A percentile compares a stretch with the other conserved stretches of the same genome.
Conservation (phyloP, 2,113 vertebrate genomes). For the Archocentrus centrarchus region DNA sequence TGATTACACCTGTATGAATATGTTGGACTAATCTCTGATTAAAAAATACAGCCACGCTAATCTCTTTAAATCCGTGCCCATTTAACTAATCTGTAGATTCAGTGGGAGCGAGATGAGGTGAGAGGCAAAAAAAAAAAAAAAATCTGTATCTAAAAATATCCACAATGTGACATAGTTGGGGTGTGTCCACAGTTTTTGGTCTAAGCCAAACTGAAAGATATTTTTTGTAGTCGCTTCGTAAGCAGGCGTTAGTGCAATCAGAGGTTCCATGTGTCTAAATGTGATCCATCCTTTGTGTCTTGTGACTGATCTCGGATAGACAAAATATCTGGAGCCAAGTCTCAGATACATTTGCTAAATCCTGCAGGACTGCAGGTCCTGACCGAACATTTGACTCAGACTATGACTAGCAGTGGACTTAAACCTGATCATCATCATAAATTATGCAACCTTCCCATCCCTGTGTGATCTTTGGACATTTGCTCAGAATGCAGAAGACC, state of each 20-base stretch:
- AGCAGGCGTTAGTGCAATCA: neutral
- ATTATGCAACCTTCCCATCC: neutral
- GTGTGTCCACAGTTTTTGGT: neutral
- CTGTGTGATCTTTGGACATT: neutral
- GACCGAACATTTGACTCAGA: constrained; percentile 13
- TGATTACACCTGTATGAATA: constrained; percentile 43
- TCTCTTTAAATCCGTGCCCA: constrained; percentile 33
- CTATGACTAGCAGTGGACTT: neutral
- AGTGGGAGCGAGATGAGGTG: constrained; percentile 3
- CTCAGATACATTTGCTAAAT: neutral
- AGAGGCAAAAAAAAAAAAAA: constrained; percentile 9
- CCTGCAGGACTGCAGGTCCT: neutral
- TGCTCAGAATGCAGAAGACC: neutral
- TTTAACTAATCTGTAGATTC: constrained; percentile 51
- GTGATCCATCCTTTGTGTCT: neutral
- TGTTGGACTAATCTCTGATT: constrained; percentile 31
- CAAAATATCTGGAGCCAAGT: constrained; percentile 14
- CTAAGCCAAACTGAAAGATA: neutral
- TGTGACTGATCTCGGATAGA: constrained; percentile 24
- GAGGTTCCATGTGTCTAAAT: neutral
- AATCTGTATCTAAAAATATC: neutral
- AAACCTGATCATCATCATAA: constrained; percentile 6
- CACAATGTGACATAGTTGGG: constrained; percentile 28
- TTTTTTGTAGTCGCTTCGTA: neutral
- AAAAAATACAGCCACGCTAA: constrained; percentile 38